Evolutionary conservation across 53 echinoderm and acorn worm species (phyloP).

Genomic region (Hippasteria phrygiana): DNA sequence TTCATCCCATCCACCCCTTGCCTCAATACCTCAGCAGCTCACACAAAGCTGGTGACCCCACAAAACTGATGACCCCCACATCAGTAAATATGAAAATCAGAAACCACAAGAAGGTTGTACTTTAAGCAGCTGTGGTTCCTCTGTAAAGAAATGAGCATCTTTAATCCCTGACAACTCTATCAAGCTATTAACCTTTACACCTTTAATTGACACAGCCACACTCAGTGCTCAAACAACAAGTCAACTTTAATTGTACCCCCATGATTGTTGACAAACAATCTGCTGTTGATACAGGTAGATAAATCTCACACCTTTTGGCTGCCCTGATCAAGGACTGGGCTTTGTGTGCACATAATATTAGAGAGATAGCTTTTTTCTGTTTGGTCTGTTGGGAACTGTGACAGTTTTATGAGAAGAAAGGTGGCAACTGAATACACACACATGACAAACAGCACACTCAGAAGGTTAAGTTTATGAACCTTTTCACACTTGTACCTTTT

Average conservation of each 20-base stretch:
- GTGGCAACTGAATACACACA: constrained; percentile 28
- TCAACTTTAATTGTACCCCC: constrained; percentile 16
- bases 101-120: too few species aligned
- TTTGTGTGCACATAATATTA: neutral
- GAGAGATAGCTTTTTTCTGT: too few species aligned
- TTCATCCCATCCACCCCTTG: too few species aligned
- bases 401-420: constrained; percentile 6
- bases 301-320: constrained; percentile 26
- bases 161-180: neutral
- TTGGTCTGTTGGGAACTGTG: neutral
- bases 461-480: neutral
- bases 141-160: too few species aligned
- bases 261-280: constrained; percentile 32
- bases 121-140: too few species aligned
- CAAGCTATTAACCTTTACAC: neutral
- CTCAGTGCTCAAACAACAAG: neutral
- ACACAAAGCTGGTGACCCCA: too few species aligned
- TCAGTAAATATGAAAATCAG: too few species aligned
- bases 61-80: too few species aligned
- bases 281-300: constrained; percentile 3
- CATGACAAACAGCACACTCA: neutral
- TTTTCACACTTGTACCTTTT: neutral
- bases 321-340: neutral
- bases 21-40: too few species aligned
- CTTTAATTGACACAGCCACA: neutral